Evolutionary conservation across 2,797 vertebrate genomes (phyloP).

Genomic region (Hypotaenidia philippensis): DNA sequence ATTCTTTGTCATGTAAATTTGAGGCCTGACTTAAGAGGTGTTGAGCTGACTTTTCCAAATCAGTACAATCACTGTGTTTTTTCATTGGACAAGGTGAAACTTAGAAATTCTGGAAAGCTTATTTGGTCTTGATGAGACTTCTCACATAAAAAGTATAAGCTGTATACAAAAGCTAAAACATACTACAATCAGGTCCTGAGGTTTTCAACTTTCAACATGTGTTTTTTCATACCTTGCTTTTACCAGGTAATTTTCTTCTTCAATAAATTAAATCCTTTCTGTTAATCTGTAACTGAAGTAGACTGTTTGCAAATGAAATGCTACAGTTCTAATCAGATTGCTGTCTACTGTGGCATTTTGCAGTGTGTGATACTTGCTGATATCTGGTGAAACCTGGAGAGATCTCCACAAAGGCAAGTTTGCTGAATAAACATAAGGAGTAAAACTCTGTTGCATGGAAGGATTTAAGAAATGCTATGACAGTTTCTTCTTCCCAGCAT

Average conservation of each 20-base stretch:
- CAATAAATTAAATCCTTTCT: slow-evolving; percentile 27
- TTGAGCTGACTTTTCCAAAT: background rate
- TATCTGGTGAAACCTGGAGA: slow-evolving; percentile 37
- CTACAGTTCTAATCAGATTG: slow-evolving; percentile 54
- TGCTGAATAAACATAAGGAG: slow-evolving; percentile 28
- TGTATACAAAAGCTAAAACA: background rate
- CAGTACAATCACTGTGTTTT: background rate
- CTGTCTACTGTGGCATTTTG: slow-evolving; percentile 10
- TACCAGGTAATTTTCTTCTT: slow-evolving; percentile 19
- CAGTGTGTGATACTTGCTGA: background rate
- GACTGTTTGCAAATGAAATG: slow-evolving; percentile 41
- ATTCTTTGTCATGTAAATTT: background rate
- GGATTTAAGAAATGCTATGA: slow-evolving; percentile 28
- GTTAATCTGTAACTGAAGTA: slow-evolving; percentile 64
- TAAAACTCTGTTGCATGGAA: background rate
- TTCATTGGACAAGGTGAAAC: background rate
- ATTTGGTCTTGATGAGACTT: background rate
- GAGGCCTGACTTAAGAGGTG: background rate
- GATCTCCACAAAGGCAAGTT: slow-evolving; percentile 36
- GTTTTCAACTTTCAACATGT: background rate
- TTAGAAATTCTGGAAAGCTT: background rate
- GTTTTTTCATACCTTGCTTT: background rate
- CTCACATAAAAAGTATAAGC: background rate
- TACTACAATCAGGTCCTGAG: background rate
- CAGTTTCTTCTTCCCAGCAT: background rate